Conservation (phyloP, 2,888 invertebrate genomes). For the Noctua janthina region DNA sequence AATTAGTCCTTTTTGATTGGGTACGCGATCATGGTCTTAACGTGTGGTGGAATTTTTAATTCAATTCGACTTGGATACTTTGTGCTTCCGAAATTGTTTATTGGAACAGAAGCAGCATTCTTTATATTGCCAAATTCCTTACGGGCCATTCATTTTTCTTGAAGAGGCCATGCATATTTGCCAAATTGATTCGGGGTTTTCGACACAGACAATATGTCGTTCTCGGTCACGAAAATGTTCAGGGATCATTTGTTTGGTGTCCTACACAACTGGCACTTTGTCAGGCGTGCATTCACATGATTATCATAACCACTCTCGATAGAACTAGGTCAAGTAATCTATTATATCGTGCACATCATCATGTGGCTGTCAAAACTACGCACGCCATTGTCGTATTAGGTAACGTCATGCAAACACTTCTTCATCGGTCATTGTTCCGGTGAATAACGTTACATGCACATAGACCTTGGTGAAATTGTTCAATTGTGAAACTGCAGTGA, state of each 20-base stretch:
- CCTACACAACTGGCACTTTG: constrained; percentile 36
- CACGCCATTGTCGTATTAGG: constrained; percentile 68
- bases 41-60: constrained; percentile 12
- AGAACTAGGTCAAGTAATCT: constrained; percentile 62
- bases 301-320: constrained; percentile 57
- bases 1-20: constrained; percentile 29
- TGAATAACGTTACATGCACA: constrained; percentile 52
- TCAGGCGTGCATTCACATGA: constrained; percentile 57
- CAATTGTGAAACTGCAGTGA: constrained; percentile 74
- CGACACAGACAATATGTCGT: neutral
- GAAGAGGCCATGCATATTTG: neutral
- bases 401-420: constrained; percentile 55
- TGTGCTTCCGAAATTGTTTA: constrained; percentile 40
- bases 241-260: constrained; percentile 35
- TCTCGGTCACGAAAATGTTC: constrained; percentile 20
- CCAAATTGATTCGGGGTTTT: neutral
- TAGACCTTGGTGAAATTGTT: constrained; percentile 75
- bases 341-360: constrained; percentile 64
- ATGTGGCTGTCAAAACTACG: constrained; percentile 61
- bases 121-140: constrained; percentile 49
- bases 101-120: constrained; percentile 30
- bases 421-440: constrained; percentile 57
- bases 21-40: constrained; percentile 10
- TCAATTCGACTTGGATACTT: constrained; percentile 4
- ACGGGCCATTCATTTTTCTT: constrained; percentile 17